Evolutionary conservation across 1,140 invertebrate species (phyloP), one percentile per base, ranked within the genome.

Genomic region (Drosophila ogumai): DNA sequence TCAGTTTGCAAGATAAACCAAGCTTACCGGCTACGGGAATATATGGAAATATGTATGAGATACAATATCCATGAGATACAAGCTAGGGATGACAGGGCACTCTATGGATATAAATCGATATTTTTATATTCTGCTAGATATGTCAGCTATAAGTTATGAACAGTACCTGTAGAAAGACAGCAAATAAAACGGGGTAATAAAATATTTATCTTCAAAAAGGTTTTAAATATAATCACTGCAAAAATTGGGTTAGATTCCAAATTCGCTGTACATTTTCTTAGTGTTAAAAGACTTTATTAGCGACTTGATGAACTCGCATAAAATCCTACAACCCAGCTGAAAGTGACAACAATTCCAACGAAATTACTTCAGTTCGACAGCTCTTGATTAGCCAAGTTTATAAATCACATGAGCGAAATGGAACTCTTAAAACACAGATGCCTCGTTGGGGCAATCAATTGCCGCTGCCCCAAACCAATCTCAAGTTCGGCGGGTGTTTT

Each of bases 401-500:
- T 72, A 71, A 71, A 72, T 72, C 68, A 72, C 68, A 36, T 10
- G 22, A 28, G 41, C 5, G 49, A 54, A 55, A 46, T 41, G 52
- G 47, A 17, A 22, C 67, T 17, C 63, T 46, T 55, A 47, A 68
- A 71, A 47, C 49, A 47, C 25, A 43, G 38, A 56, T 19, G 43
- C 56, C 34, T 12, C 17, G 56, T 32, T 36, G 56, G 54, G 59
- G 61, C 57, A 73, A 44, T 63, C 22, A 17, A 58, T 65, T 58
- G 17, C 55, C 10, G 38, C 40, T 34, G 31, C 47, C 57, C 65
- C 36, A n/a, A 12, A 22, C 43, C 66, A 71, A 57, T 73, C 41
- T 47, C 72, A 49, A 32, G 54, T 56, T 68, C 38, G n/a, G 49
- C 57, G 31, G 43, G 59, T 81, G 68, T 79, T 80, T 86, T 79